These are phyloP conservation scores for Empis livida DNA, from an alignment of 2,888 invertebrate genomes.

Conservation along the genomic window DNA sequence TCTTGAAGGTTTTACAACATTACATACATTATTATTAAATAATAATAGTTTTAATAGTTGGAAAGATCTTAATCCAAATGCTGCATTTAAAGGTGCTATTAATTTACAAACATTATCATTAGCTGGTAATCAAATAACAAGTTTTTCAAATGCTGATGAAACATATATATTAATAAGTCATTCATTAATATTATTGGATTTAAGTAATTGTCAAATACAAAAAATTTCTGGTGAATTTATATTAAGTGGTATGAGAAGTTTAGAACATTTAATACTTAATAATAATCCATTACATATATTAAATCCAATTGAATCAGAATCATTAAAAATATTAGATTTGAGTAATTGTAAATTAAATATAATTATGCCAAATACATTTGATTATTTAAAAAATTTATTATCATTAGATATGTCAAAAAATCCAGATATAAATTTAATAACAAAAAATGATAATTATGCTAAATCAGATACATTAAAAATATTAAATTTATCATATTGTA, in stretches of 20 bases:
- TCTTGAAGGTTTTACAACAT: slow-evolving; percentile 40
- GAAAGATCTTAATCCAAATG: slow-evolving; percentile 42
- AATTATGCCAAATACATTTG: slow-evolving; percentile 41
- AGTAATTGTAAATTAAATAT: slow-evolving; percentile 43
- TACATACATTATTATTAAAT: slow-evolving; percentile 49
- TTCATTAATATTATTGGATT: slow-evolving; percentile 44
- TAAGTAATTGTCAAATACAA: slow-evolving; percentile 48
- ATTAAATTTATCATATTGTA: slow-evolving; percentile 49
- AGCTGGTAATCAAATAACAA: slow-evolving; percentile 47
- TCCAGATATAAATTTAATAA: slow-evolving; percentile 36
- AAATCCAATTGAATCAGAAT: slow-evolving; percentile 38
- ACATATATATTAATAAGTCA: slow-evolving; percentile 43
- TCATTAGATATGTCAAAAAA: slow-evolving; percentile 50
- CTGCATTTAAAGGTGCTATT: slow-evolving; percentile 37
- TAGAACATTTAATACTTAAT: slow-evolving; percentile 42
- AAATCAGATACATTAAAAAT: slow-evolving; percentile 41
- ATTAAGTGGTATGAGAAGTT: slow-evolving; percentile 37
- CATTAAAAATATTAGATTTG: slow-evolving; percentile 42
- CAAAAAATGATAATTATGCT: slow-evolving; percentile 27
- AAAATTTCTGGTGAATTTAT: slow-evolving; percentile 37
- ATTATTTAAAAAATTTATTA: slow-evolving; percentile 44
- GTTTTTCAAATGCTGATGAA: slow-evolving; percentile 39
- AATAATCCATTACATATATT: slow-evolving; percentile 41
- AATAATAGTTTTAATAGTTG: slow-evolving; percentile 48
- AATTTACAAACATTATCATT: slow-evolving; percentile 47